These are phyloP conservation scores for Kryptopterus vitreolus DNA, from an alignment of 2,797 vertebrate genomes.

Conservation along the genomic window DNA sequence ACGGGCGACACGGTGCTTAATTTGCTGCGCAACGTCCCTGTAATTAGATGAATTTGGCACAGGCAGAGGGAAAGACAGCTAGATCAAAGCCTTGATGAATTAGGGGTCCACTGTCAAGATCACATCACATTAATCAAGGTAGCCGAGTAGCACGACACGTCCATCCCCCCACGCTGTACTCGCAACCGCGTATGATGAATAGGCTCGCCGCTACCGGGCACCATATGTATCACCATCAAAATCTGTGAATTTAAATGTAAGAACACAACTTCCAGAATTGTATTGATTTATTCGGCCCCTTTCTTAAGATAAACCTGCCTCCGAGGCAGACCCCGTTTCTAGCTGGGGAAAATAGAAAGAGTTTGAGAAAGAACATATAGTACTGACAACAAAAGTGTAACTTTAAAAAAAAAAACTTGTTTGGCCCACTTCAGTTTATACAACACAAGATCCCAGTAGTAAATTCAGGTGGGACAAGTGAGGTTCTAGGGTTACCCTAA, in stretches of 20 bases:
- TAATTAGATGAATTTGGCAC: slow-evolving; percentile 89
- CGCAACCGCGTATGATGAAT: slow-evolving; percentile 71
- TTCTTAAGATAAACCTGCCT: slow-evolving; percentile 62
- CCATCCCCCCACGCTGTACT: slow-evolving; percentile 60
- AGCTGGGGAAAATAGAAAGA: slow-evolving; percentile 33
- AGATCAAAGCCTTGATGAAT: slow-evolving; percentile 86
- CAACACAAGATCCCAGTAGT: slow-evolving; percentile 9
- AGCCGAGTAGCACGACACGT: slow-evolving; percentile 71
- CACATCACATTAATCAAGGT: slow-evolving; percentile 86
- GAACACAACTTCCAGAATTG: slow-evolving; percentile 69
- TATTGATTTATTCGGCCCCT: slow-evolving; percentile 68
- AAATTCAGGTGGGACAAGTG: slow-evolving; percentile 29
- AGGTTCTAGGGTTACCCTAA: slow-evolving; percentile 52
- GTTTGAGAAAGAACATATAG: slow-evolving; percentile 18
- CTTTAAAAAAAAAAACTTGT: slow-evolving; percentile 47
- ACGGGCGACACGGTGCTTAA: slow-evolving; percentile 80
- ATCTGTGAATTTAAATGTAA: slow-evolving; percentile 77
- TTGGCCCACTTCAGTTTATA: slow-evolving; percentile 49
- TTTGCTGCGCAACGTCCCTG: slow-evolving; percentile 79
- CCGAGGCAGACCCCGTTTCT: slow-evolving; percentile 46
- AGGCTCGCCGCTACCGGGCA: slow-evolving; percentile 67
- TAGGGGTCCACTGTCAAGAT: slow-evolving; percentile 81
- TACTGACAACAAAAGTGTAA: slow-evolving; percentile 53
- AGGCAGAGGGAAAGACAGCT: slow-evolving; percentile 75
- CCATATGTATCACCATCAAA: slow-evolving; percentile 76